Evolutionary conservation across 2,888 invertebrate genomes (phyloP).

Genomic region (Sepiola atlantica): DNA sequence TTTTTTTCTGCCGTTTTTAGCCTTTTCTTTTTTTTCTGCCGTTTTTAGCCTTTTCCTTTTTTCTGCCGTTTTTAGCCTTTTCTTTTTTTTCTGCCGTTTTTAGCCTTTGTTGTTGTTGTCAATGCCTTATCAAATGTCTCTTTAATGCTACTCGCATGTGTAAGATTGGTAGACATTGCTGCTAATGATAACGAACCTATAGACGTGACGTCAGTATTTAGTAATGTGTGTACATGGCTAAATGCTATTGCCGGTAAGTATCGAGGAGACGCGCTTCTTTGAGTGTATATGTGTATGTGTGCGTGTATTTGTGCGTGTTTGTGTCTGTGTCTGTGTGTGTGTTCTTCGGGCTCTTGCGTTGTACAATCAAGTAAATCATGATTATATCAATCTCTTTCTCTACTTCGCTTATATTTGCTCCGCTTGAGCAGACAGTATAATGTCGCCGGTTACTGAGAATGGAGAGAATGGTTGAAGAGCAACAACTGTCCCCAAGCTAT

Average conservation of each 20-base stretch:
- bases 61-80: background rate
- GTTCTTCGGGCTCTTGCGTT: background rate
- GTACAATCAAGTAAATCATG: background rate
- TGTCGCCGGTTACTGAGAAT: background rate
- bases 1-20: background rate
- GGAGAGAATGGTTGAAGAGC: background rate
- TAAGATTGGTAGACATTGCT: background rate
- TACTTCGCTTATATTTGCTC: background rate
- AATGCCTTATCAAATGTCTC: background rate
- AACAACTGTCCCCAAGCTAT: background rate
- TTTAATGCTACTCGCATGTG: background rate
- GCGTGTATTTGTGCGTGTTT: background rate
- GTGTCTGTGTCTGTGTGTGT: background rate
- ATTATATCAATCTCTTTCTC: background rate
- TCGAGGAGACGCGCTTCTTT: background rate
- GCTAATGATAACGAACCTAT: background rate
- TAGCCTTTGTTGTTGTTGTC: background rate
- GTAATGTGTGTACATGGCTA: background rate
- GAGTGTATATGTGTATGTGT: background rate
- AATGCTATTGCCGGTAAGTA: background rate
- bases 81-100: background rate
- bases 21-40: no score
- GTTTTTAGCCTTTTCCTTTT: no score
- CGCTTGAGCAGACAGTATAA: background rate
- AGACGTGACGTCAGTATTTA: background rate